Percentiles rank a stretch among this genome's conserved stretches.
Evolutionary conservation across 37 sponge, comb jelly and placozoan species (phyloP).

Genomic region (Theonella swinhoei): DNA sequence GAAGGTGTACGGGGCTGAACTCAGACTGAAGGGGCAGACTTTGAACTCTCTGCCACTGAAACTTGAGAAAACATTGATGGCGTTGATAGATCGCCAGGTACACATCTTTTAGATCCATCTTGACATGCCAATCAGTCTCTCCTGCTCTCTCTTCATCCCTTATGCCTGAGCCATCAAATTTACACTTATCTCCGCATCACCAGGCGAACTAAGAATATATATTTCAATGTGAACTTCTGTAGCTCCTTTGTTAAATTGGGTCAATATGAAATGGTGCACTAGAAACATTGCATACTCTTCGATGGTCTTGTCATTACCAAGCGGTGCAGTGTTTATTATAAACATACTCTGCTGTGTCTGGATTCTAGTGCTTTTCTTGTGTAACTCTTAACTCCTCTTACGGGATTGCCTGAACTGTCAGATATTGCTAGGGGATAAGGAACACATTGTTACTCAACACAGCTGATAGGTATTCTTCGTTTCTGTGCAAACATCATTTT

Average conservation of each 20-base stretch:
- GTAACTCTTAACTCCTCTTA: slow-evolving; percentile 16
- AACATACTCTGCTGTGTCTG: slow-evolving; percentile 14
- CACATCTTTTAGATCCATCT: slow-evolving; percentile 29
- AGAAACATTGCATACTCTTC: slow-evolving; percentile 33
- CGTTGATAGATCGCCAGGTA: slow-evolving; percentile 9
- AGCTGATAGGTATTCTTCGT: neutral
- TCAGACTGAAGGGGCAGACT: slow-evolving; percentile 14
- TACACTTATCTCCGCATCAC: too few relatives aligned
- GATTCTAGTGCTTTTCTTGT: neutral
- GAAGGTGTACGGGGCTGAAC: slow-evolving; percentile 26
- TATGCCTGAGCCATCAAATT: too few relatives aligned
- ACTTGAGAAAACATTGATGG: slow-evolving; percentile 6
- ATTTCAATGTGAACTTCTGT: slow-evolving; percentile 11
- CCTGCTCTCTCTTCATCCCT: too few relatives aligned
- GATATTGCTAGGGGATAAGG: slow-evolving; percentile 1
- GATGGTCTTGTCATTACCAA: slow-evolving; percentile 11
- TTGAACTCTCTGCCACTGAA: slow-evolving; percentile 4
- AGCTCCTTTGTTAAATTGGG: neutral
- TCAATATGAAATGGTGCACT: neutral
- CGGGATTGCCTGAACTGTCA: slow-evolving; percentile 4
- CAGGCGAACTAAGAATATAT: too few relatives aligned
- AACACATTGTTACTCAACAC: neutral
- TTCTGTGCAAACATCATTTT: neutral
- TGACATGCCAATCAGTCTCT: slow-evolving; percentile 24
- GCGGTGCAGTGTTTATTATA: slow-evolving; percentile 19